A percentile compares a stretch with the other conserved stretches of the same genome.
These are phyloP conservation scores for Xiphorhynchus elegans DNA, from an alignment of 2,113 vertebrate species.

Conservation along the genomic window DNA sequence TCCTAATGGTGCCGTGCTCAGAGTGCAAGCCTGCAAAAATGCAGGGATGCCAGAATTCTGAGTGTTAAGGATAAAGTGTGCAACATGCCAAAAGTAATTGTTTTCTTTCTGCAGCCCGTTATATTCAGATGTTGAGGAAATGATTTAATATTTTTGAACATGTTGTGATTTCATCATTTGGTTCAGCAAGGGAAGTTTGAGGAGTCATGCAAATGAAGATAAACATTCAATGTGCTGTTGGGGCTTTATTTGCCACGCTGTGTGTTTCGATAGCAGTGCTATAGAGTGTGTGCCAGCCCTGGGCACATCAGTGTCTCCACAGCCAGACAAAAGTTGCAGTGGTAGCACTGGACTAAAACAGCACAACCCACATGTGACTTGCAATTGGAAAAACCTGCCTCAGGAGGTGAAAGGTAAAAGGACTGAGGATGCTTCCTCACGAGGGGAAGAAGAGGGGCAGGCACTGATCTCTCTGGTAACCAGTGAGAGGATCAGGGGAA, in stretches of 20 bases:
- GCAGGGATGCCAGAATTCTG: background rate
- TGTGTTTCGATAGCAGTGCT: background rate
- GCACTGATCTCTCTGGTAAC: background rate
- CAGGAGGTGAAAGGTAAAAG: background rate
- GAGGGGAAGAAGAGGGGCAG: background rate
- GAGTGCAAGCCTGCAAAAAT: background rate
- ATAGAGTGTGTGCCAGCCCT: background rate
- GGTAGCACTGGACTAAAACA: background rate
- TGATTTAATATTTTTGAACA: conserved; percentile 75
- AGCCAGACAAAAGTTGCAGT: background rate
- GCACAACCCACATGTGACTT: background rate
- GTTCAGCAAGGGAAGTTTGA: conserved; percentile 62
- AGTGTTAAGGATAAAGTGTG: background rate
- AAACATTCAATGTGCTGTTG: conserved; percentile 34
- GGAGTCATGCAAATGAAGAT: conserved; percentile 64
- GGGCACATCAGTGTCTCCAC: background rate
- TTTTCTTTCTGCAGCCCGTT: conserved; percentile 58
- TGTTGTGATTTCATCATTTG: conserved; percentile 69
- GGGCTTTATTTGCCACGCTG: background rate
- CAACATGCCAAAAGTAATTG: conserved; percentile 45
- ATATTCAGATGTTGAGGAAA: conserved; percentile 75
- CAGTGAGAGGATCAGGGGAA: background rate
- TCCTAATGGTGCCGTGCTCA: background rate
- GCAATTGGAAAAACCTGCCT: background rate
- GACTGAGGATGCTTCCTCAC: background rate